Base-by-base conservation (phyloP, 2,888 invertebrate genomes). In the Rhimphoctona megacephalus region DNA sequence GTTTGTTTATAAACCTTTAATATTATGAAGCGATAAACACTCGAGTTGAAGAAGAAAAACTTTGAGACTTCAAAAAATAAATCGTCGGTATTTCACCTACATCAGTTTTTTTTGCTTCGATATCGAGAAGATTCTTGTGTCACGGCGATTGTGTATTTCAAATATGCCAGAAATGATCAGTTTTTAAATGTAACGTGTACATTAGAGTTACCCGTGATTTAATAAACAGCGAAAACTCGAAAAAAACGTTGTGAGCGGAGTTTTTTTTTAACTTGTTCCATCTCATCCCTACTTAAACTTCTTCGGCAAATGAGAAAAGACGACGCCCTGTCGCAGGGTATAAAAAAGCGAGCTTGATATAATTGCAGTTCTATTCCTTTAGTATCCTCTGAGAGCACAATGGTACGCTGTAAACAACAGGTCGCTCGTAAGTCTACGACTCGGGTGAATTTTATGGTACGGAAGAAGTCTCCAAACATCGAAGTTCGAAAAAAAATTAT, bases 321-420 rank as follows among this genome's bases (percentile, higher is more conserved):
- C 19, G 14, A 17, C 9, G 11, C 30, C 11, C 46, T 22, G 1
- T 9, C 2, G 19, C 4, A 5, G 30, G 5, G 36, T 11, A 61
- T 46, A 64, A 43, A 76, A 61, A 61, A 46, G 11, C 61, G 1
- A 30, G 0, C 6, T 30, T 3, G 1, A 9, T 5, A 1, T 0
- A 7, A n/a, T n/a, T 11, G n/a, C n/a, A 14, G 25, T 5, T 6
- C 9, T 9, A 30, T 5, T 49, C 9, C 5, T 5, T 6, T n/a
- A 2, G 30, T 14, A 30, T 14, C 14, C 17, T 25, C 11, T 43
- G 4, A 6, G n/a, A 2, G 1, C 4, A 6, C 92, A 0, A 97
- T 80, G 80, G 80, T 72, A 0, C 57, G 80, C 1, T n/a, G 61
- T 5, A 57, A 57, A 7, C 17, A 57, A 1, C 80, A 80, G 22